Evolutionary conservation across 1,140 invertebrate species (phyloP), one percentile per base, ranked within the genome.

Genomic region (Telenomus remus): DNA sequence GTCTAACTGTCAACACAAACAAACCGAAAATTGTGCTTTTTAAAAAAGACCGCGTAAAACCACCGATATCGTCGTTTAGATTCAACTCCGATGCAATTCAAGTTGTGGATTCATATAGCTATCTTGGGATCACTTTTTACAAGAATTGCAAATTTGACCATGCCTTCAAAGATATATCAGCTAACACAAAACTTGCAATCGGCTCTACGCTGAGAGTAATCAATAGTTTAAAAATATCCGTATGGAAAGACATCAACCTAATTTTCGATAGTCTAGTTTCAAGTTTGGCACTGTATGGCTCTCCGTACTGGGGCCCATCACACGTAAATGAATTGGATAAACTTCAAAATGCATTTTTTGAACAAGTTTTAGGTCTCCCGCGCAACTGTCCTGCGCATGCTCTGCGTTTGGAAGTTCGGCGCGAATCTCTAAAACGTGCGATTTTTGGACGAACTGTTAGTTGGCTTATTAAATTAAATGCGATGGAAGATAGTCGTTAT

Each of bases 21-120:
- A 59, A 59, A 12, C 48, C 55, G 7, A 59, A 59, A 49, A 59
- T 59, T 59, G 46, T 59, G 11, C 4, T 49, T 4, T 59, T 59
- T 34, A 9, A 4, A 12, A 48, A 19, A 10, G 35, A 11, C 5
- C 56, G 46, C 0, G 11, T 8, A 10, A 19, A 48, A 35, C 35
- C 4, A 6, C 9, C 8, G 11, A 14, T 44, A 0, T 8, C 34
- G 16, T 15, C 15, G 0, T 57, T 57, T 33, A 6, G 0, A 12
- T 65, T 65, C 9, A 35, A 27, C 1, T 3, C 1, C 19, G 19
- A 27, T 27, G 50, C 0, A 1, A 54, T 64, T 2, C 43, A 54
- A 4, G 43, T 54, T 4, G 43, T 48, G 0, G 35, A 48, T 4
- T 11, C 33, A 1, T 64, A 64, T 49, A 7, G 4, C 0, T 64